These are phyloP conservation scores for Mantis religiosa DNA, from an alignment of 2,888 invertebrate genomes.

Conservation along the genomic window DNA sequence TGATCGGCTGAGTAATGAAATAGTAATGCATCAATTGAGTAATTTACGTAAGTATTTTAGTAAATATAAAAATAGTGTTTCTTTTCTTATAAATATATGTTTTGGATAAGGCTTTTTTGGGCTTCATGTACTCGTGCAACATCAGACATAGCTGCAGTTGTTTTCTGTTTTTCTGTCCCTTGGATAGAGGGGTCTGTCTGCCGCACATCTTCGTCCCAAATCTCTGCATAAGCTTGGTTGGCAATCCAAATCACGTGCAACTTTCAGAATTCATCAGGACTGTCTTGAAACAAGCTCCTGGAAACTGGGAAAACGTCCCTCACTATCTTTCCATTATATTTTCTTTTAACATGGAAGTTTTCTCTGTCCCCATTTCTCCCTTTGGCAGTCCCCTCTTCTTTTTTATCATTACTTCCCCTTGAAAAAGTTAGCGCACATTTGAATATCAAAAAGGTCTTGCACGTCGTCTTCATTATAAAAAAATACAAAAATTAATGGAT, in stretches of 20 bases:
- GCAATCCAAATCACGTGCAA: constrained; percentile 1
- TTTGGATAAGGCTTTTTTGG: too few species aligned
- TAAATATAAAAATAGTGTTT: too few species aligned
- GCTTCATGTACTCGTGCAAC: too few species aligned
- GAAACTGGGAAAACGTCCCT: not conserved
- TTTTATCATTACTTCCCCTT: not conserved
- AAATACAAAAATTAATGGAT: constrained; percentile 23
- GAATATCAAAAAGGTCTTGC: constrained; percentile 25
- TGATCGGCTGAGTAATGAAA: too few species aligned
- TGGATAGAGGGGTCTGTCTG: not conserved
- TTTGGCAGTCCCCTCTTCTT: not conserved
- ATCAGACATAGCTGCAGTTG: not conserved
- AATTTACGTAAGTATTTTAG: too few species aligned
- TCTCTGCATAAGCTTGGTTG: not conserved
- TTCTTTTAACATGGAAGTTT: not conserved
- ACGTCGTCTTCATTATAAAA: constrained; percentile 19
- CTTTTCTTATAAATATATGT: too few species aligned
- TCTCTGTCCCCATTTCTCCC: not conserved
- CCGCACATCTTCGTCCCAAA: not conserved
- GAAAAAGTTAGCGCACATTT: constrained; percentile 14
- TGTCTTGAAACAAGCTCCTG: not conserved
- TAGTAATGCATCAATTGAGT: too few species aligned
- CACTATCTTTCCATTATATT: constrained; percentile 6
- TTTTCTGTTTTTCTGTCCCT: not conserved
- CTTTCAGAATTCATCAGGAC: constrained; percentile 11